A percentile compares a stretch with the other conserved stretches of the same genome.
Conservation (phyloP, 2,888 invertebrate genomes). For the Noctua comes region DNA sequence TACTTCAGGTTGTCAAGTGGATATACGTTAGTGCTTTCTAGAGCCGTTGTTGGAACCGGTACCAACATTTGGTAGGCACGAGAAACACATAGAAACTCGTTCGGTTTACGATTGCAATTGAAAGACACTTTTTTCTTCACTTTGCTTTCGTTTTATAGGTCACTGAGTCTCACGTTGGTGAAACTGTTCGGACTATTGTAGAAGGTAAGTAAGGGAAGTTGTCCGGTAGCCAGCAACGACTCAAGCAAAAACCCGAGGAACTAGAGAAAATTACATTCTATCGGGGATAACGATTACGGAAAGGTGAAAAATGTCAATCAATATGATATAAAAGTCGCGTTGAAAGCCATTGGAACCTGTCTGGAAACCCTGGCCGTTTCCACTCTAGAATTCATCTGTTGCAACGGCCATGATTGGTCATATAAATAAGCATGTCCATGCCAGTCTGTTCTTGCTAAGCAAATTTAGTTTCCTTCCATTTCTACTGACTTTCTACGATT, state of each 20-base stretch:
- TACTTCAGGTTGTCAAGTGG: conserved; percentile 39
- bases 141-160: conserved; percentile 41
- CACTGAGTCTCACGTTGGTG: conserved; percentile 14
- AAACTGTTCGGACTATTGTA: neutral
- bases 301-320: neutral
- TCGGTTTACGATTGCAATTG: conserved; percentile 53
- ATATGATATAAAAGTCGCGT: neutral
- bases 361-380: neutral
- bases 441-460: neutral
- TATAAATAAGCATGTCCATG: neutral
- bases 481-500: neutral
- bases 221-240: neutral
- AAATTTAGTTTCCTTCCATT: neutral
- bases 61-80: conserved; percentile 58
- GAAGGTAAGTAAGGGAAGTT: neutral
- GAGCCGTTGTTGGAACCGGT: conserved; percentile 47
- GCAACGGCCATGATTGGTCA: neutral
- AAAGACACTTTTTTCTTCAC: conserved; percentile 40
- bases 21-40: conserved; percentile 56
- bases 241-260: neutral
- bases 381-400: neutral
- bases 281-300: neutral
- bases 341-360: neutral
- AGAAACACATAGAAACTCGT: conserved; percentile 38
- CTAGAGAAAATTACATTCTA: neutral